Conservation (phyloP, 1,140 invertebrate species). For the Drosophila lowei region DNA sequence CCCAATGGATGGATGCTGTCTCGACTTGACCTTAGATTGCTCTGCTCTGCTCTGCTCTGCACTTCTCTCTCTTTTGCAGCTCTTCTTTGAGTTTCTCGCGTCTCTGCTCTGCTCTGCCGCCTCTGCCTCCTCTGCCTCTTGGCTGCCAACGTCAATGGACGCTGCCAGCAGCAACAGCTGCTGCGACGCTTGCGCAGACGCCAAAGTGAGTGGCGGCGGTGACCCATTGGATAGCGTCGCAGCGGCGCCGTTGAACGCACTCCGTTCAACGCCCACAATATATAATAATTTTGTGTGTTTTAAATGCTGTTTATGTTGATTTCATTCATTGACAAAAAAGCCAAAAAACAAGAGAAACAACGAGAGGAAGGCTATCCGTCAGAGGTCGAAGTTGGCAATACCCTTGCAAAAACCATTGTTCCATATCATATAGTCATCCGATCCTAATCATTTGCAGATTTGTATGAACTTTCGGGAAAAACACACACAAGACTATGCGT, state of each 20-base stretch:
- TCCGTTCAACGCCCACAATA: slow-evolving; percentile 73
- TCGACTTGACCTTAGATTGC: slow-evolving; percentile 67
- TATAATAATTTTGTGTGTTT: slow-evolving; percentile 56
- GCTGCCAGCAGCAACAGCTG: slow-evolving; percentile 32
- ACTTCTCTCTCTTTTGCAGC: no score
- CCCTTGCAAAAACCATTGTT: no score
- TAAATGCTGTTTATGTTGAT: slow-evolving; percentile 68
- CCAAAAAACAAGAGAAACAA: slow-evolving; percentile 43
- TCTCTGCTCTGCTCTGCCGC: not conserved
- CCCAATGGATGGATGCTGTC: not conserved
- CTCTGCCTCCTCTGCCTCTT: slow-evolving; percentile 16
- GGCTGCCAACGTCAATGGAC: slow-evolving; percentile 70
- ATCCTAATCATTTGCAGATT: no score
- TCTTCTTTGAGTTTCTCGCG: no score
- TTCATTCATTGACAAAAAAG: slow-evolving; percentile 65
- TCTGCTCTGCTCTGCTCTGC: slow-evolving; percentile 16
- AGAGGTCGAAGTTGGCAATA: no score
- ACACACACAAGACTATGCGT: no score
- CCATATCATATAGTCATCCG: no score
- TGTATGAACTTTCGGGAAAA: no score
- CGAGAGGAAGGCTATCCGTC: slow-evolving; percentile 16
- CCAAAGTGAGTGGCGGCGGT: slow-evolving; percentile 47
- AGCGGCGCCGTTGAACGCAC: slow-evolving; percentile 72
- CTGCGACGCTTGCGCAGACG: slow-evolving; percentile 51
- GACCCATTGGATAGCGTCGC: slow-evolving; percentile 62